Percentiles rank a stretch among this genome's conserved stretches.
phyloP scores from a whole-genome alignment of 1,140 invertebrate species.

The Euura lappo region DNA sequence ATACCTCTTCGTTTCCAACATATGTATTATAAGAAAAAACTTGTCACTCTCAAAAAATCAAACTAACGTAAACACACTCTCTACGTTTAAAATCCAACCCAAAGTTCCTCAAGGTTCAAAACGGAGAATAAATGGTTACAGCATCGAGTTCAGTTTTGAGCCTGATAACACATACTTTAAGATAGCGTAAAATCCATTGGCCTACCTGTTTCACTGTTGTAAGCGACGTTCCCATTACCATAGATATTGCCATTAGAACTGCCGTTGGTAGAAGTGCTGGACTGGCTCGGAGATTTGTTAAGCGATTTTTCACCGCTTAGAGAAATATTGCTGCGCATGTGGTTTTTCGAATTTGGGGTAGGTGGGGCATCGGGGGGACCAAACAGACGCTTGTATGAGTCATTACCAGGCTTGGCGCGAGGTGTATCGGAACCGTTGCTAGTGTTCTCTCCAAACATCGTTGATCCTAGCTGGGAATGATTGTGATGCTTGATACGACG shows the following conservation, averaged over 20 bases:
- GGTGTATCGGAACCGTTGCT: conserved; percentile 40
- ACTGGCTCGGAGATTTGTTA: conserved; percentile 28
- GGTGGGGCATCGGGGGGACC: conserved; percentile 57
- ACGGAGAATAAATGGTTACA: no score
- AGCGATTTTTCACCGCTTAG: conserved; percentile 37
- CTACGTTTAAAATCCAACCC: no score
- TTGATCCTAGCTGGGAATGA: conserved; percentile 53
- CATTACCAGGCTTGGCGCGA: conserved; percentile 60
- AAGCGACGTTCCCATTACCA: conserved; percentile 34
- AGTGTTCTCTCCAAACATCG: conserved; percentile 49
- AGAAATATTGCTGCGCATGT: conserved; percentile 56
- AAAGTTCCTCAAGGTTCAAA: no score
- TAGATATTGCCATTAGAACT: conserved; percentile 48
- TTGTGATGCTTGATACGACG: conserved; percentile 51
- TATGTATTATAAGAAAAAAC: no score
- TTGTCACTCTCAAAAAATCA: no score
- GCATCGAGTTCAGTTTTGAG: neutral
- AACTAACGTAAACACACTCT: no score
- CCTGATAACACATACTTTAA: conserved; percentile 54
- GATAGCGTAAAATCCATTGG: conserved; percentile 37
- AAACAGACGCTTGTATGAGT: conserved; percentile 62
- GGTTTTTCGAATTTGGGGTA: conserved; percentile 57
- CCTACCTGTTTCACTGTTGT: conserved; percentile 57
- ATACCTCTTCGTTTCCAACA: no score
- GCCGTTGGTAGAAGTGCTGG: conserved; percentile 50